Conservation (phyloP, 2,888 invertebrate genomes). For the Rotaria macrura region DNA sequence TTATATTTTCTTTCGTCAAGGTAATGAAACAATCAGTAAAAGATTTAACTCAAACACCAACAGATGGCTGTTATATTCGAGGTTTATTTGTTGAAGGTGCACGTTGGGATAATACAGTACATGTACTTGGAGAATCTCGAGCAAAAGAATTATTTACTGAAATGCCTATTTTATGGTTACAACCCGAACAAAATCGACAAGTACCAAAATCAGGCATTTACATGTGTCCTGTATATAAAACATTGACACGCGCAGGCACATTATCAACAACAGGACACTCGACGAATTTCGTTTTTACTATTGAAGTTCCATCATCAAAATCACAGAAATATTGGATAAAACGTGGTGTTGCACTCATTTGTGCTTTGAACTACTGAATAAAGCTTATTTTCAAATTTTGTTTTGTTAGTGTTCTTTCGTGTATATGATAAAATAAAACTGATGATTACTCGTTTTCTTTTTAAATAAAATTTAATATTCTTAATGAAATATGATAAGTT, state of each 20-base stretch:
- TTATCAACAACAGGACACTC: slow-evolving; percentile 51
- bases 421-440: not conserved
- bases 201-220: slow-evolving; percentile 76
- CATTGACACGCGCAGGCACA: slow-evolving; percentile 51
- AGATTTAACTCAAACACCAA: slow-evolving; percentile 43
- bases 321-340: slow-evolving; percentile 49
- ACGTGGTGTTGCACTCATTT: slow-evolving; percentile 49
- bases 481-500: no score
- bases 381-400: not conserved
- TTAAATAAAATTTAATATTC: not conserved
- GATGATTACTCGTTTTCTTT: not conserved
- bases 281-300: slow-evolving; percentile 50
- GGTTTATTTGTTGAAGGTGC: slow-evolving; percentile 34
- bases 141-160: slow-evolving; percentile 80
- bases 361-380: slow-evolving; percentile 49
- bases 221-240: slow-evolving; percentile 90
- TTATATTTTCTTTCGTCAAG: slow-evolving; percentile 35
- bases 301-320: slow-evolving; percentile 47
- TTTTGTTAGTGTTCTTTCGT: not conserved
- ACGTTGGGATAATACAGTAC: slow-evolving; percentile 58
- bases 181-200: slow-evolving; percentile 67
- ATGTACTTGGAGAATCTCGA: slow-evolving; percentile 78
- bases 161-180: slow-evolving; percentile 84
- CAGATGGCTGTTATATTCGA: slow-evolving; percentile 50
- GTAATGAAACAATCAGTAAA: slow-evolving; percentile 40